Evolutionary conservation across 1,140 invertebrate genomes (phyloP).

Genomic region (Episyrphus balteatus): DNA sequence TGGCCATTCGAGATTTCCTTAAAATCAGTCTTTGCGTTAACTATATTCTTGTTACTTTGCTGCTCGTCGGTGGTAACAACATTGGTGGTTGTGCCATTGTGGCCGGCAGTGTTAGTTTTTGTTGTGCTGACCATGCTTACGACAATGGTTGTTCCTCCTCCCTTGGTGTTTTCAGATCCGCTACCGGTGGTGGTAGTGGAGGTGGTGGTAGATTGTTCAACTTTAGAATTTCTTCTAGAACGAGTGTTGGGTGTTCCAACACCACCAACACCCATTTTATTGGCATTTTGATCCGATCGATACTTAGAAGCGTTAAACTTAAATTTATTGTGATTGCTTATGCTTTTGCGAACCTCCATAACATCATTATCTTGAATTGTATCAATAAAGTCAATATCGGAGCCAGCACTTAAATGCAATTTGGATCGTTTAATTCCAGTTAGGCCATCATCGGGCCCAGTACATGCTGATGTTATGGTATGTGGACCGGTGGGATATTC

Average conservation of each 20-base stretch:
- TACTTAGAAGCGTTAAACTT: conserved; percentile 18
- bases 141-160: conserved; percentile 20
- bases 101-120: background rate
- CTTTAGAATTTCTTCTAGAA: background rate
- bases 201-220: background rate
- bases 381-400: conserved; percentile 67
- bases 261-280: conserved; percentile 9
- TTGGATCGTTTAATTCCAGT: conserved; percentile 58
- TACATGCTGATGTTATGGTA: conserved; percentile 52
- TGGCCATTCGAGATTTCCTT: background rate
- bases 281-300: conserved; percentile 14
- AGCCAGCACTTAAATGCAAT: conserved; percentile 52
- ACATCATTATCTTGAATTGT: conserved; percentile 47
- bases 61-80: background rate
- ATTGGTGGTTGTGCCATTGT: background rate
- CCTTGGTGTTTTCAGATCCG: background rate
- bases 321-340: conserved; percentile 10
- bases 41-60: conserved; percentile 15
- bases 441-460: conserved; percentile 65
- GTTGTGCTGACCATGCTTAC: conserved; percentile 27
- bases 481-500: conserved; percentile 41
- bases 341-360: conserved; percentile 37
- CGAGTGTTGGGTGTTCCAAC: conserved; percentile 6
- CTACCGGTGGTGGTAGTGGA: background rate
- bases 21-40: conserved; percentile 26